phyloP scores from a whole-genome alignment of 2,113 vertebrate genomes.

The Cryptoleucopteryx plumbea region DNA sequence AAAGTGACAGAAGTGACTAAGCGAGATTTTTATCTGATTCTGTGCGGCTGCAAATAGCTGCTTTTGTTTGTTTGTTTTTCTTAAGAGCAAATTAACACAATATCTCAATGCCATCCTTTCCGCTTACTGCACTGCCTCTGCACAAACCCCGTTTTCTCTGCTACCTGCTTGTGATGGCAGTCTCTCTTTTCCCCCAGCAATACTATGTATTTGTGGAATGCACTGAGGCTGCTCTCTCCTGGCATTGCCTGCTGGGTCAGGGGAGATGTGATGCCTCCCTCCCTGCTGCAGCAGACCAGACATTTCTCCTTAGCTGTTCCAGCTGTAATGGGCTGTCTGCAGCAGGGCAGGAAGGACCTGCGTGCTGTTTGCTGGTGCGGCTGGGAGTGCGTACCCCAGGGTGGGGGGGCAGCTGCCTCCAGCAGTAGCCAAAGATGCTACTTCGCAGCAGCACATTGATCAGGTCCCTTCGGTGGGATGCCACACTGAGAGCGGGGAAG shows the following conservation, averaged over 20 bases:
- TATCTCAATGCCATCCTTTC: neutral
- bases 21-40: neutral
- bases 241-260: neutral
- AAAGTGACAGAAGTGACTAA: neutral
- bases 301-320: neutral
- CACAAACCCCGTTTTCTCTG: neutral
- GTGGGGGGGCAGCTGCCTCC: neutral
- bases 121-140: neutral
- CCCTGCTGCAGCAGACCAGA: accelerated
- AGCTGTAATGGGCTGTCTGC: neutral
- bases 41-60: neutral
- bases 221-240: neutral
- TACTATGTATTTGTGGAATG: neutral
- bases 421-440: neutral
- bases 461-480: neutral
- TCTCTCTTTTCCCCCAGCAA: neutral
- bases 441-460: neutral
- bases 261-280: neutral
- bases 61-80: neutral
- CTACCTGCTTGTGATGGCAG: neutral
- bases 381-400: neutral
- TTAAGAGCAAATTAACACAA: neutral
- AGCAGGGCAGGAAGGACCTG: neutral
- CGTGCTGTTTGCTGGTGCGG: neutral
- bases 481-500: neutral